Conservation (phyloP, 2,888 invertebrate species). For the Harpagoxenus sublaevis region DNA sequence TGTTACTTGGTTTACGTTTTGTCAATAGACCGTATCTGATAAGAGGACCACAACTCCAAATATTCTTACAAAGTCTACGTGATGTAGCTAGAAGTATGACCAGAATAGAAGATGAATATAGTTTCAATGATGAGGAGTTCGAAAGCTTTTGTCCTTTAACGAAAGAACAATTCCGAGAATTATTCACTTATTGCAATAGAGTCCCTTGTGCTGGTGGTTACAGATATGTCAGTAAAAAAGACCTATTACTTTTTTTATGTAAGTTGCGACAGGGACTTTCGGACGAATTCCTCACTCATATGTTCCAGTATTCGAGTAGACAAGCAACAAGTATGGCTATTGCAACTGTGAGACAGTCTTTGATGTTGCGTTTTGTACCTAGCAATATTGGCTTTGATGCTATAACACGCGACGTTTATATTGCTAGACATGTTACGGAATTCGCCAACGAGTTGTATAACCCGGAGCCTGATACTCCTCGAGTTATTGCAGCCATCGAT, state of each 20-base stretch:
- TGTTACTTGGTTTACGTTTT: conserved; percentile 47
- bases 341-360: conserved; percentile 55
- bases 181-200: conserved; percentile 44
- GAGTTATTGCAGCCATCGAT: conserved; percentile 58
- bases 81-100: conserved; percentile 29
- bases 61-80: conserved; percentile 10
- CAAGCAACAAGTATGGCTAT: conserved; percentile 46
- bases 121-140: conserved; percentile 19
- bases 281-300: conserved; percentile 50
- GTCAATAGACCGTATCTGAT: conserved; percentile 10
- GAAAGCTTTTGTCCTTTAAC: conserved; percentile 6
- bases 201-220: neutral
- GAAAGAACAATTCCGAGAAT: conserved; percentile 61
- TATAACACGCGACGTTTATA: conserved; percentile 15
- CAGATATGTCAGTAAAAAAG: conserved; percentile 43
- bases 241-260: conserved; percentile 57
- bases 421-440: neutral
- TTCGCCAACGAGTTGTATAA: conserved; percentile 42
- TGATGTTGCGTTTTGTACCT: conserved; percentile 60
- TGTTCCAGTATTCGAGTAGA: conserved; percentile 57
- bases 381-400: conserved; percentile 61
- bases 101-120: conserved; percentile 52
- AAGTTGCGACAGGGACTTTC: conserved; percentile 58
- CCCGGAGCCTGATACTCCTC: conserved; percentile 29
- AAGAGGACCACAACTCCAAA: neutral